Percentiles rank a stretch among this genome's conserved stretches.
Evolutionary conservation across 2,113 vertebrate genomes (phyloP).

Genomic region (Corvus hawaiiensis): DNA sequence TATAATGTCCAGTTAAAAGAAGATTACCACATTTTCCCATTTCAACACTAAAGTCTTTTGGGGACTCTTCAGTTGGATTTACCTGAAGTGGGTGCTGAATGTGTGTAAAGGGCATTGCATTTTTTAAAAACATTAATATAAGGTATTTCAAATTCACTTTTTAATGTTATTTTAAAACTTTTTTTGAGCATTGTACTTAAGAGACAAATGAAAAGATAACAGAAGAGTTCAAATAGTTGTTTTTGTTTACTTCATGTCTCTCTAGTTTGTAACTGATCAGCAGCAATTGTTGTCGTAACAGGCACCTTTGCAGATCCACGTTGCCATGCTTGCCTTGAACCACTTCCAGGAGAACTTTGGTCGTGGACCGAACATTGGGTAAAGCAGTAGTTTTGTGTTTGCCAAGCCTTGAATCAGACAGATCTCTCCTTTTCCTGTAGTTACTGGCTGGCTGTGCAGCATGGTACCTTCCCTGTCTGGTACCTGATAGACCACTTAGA

Average conservation of each 20-base stretch:
- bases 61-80: background rate
- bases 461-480: background rate
- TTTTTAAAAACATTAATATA: background rate
- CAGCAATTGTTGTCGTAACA: conserved; percentile 46
- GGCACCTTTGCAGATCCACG: conserved; percentile 88
- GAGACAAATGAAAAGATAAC: background rate
- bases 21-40: background rate
- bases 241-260: background rate
- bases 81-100: background rate
- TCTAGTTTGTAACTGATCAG: background rate
- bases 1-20: background rate
- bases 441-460: background rate
- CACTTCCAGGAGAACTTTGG: conserved; percentile 84
- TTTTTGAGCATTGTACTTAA: fast-evolving
- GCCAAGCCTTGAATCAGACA: background rate
- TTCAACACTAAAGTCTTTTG: background rate
- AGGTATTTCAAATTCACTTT: background rate
- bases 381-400: conserved; percentile 39
- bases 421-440: background rate
- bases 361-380: conserved; percentile 86
- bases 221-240: background rate
- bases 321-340: conserved; percentile 89
- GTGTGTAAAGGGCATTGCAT: background rate
- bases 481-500: background rate
- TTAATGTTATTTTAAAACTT: background rate